Evolutionary conservation across 2,888 invertebrate species (phyloP).

Genomic region (Limenitis camilla): DNA sequence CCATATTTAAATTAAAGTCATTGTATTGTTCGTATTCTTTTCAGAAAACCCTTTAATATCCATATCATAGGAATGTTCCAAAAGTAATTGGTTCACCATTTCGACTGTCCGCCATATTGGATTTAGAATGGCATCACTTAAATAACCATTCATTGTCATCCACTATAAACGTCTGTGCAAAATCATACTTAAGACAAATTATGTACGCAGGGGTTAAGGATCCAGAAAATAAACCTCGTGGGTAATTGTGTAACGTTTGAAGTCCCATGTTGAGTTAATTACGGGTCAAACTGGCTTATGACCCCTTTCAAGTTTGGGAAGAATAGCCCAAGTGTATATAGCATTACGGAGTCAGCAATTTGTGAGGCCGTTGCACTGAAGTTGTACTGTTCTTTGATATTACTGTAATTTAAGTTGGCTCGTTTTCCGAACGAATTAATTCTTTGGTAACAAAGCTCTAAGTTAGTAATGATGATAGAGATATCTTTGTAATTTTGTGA

Average conservation of each 20-base stretch:
- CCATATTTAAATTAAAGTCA: too few relatives aligned
- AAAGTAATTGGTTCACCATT: slow-evolving; percentile 3
- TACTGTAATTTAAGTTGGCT: slow-evolving; percentile 13
- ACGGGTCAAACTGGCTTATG: slow-evolving; percentile 51
- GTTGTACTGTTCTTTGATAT: slow-evolving; percentile 16
- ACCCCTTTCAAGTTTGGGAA: slow-evolving; percentile 50
- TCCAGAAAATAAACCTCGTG: slow-evolving; percentile 14
- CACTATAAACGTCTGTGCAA: background rate
- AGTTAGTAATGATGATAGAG: too few relatives aligned
- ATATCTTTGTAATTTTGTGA: too few relatives aligned
- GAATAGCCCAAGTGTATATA: slow-evolving; percentile 39
- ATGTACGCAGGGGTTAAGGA: slow-evolving; percentile 7
- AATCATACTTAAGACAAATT: slow-evolving; percentile 2
- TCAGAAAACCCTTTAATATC: too few relatives aligned
- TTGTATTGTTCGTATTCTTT: too few relatives aligned
- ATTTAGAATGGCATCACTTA: too few relatives aligned
- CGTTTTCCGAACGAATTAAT: slow-evolving; percentile 3
- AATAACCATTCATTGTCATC: background rate
- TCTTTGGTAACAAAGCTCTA: background rate
- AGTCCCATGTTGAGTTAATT: slow-evolving; percentile 60
- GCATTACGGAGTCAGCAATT: slow-evolving; percentile 30
- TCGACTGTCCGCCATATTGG: background rate
- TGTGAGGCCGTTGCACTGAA: slow-evolving; percentile 36
- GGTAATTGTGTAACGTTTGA: slow-evolving; percentile 43
- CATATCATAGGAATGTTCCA: background rate